These are phyloP conservation scores for Eupleurogrammus muticus DNA, from an alignment of 2,797 vertebrate species.

Conservation along the genomic window DNA sequence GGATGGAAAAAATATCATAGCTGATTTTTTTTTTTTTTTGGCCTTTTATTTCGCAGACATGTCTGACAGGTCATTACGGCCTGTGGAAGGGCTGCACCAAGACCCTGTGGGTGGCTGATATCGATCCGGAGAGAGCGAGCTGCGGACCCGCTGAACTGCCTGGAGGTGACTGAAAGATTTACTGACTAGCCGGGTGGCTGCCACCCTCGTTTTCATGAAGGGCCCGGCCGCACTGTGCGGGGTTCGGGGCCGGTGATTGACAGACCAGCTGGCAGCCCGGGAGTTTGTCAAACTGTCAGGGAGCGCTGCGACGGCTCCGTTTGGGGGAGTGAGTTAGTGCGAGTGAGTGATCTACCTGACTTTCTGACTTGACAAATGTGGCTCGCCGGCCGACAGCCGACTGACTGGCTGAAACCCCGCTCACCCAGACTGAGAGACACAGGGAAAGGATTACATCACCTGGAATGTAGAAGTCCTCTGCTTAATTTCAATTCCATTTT, in stretches of 20 bases:
- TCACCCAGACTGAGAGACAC: conserved; percentile 4
- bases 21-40: not conserved
- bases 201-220: conserved; percentile 15
- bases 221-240: conserved; percentile 25
- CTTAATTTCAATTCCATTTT: not conserved
- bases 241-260: conserved; percentile 40
- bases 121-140: conserved; percentile 86
- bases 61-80: conserved; percentile 88
- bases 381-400: conserved; percentile 39
- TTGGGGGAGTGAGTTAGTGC: conserved; percentile 31
- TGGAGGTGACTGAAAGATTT: conserved; percentile 82
- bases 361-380: conserved; percentile 32
- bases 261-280: conserved; percentile 39
- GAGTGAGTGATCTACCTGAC: conserved; percentile 48
- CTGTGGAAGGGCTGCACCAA: conserved; percentile 91
- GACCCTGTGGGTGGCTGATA: conserved; percentile 87
- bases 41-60: conserved; percentile 70
- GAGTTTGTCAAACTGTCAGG: conserved; percentile 28
- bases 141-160: conserved; percentile 90
- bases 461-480: not conserved
- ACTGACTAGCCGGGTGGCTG: conserved; percentile 2
- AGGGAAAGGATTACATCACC: conserved; percentile 12
- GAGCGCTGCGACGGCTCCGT: conserved; percentile 19
- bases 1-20: not conserved
- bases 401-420: conserved; percentile 44